A percentile compares a stretch with the other conserved stretches of the same genome.
Evolutionary conservation across 1,140 invertebrate species (phyloP).

Genomic region (Phymastichus coffea): DNA sequence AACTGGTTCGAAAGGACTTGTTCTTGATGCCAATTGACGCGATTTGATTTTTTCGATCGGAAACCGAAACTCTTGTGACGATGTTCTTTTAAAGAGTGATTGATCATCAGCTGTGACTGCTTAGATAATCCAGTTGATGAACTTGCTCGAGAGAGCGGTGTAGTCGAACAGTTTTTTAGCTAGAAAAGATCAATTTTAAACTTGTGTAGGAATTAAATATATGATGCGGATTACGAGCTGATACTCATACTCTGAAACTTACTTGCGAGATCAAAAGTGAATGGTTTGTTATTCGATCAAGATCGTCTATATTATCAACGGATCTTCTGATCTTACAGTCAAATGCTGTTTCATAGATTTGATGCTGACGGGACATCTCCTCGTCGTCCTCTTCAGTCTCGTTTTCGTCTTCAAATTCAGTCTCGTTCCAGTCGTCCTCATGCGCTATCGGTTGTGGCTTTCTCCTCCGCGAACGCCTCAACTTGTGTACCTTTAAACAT

Average conservation of each 20-base stretch:
- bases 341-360: slow-evolving; percentile 86
- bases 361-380: slow-evolving; percentile 70
- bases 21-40: too few relatives aligned
- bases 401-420: slow-evolving; percentile 40
- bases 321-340: slow-evolving; percentile 81
- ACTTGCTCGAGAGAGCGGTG: slow-evolving; percentile 42
- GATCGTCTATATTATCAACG: slow-evolving; percentile 78
- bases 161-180: slow-evolving; percentile 38
- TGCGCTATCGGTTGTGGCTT: slow-evolving; percentile 48
- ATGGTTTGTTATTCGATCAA: slow-evolving; percentile 78
- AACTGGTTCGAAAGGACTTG: too few relatives aligned
- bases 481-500: slow-evolving; percentile 47
- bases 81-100: slow-evolving; percentile 42
- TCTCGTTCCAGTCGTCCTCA: slow-evolving; percentile 48
- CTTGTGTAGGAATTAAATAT: neutral
- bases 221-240: slow-evolving; percentile 32
- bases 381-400: slow-evolving; percentile 54
- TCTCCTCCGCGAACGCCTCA: slow-evolving; percentile 51
- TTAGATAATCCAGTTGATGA: slow-evolving; percentile 48
- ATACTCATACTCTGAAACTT: too few relatives aligned
- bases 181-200: too few relatives aligned
- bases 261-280: slow-evolving; percentile 67
- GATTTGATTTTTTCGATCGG: too few relatives aligned
- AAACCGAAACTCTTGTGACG: slow-evolving; percentile 49
- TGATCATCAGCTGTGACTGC: slow-evolving; percentile 33